These are phyloP conservation scores for Tamias sibiricus DNA, from an alignment of 2,113 vertebrate genomes.

Conservation along the genomic window DNA sequence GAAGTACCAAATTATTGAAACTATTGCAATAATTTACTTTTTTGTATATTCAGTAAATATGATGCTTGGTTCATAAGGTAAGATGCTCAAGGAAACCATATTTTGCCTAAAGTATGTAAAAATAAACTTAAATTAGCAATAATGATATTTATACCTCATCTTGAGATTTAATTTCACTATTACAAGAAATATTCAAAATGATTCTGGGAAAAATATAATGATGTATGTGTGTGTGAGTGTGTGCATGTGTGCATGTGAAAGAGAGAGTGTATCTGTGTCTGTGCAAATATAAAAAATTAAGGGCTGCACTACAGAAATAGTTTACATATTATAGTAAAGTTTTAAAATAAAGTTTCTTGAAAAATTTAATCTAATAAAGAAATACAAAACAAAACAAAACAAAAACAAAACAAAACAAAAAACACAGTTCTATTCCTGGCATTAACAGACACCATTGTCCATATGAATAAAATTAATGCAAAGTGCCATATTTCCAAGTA, in stretches of 20 bases:
- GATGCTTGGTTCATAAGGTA: background rate
- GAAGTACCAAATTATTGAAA: background rate
- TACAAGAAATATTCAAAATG: background rate
- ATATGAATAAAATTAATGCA: conserved; percentile 68
- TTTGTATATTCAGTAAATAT: background rate
- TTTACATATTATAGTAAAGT: background rate
- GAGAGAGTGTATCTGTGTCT: background rate
- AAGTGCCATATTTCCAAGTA: conserved; percentile 63
- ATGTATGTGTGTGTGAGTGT: background rate
- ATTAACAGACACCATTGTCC: conserved; percentile 75
- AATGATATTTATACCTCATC: background rate
- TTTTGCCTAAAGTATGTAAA: background rate
- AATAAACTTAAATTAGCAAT: background rate
- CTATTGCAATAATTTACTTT: background rate
- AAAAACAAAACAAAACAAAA: too few species aligned
- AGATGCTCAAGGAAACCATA: background rate
- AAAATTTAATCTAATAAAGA: conserved; percentile 58
- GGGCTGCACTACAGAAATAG: background rate
- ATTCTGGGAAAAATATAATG: background rate
- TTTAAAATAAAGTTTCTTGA: background rate
- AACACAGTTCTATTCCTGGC: conserved; percentile 54
- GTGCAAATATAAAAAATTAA: background rate
- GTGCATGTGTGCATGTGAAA: too few species aligned
- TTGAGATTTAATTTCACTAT: background rate
- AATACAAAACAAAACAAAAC: too few species aligned